Evolutionary conservation across 2,113 vertebrate species (phyloP), one percentile per base, ranked within the genome.

Genomic region (Balaeniceps rex): DNA sequence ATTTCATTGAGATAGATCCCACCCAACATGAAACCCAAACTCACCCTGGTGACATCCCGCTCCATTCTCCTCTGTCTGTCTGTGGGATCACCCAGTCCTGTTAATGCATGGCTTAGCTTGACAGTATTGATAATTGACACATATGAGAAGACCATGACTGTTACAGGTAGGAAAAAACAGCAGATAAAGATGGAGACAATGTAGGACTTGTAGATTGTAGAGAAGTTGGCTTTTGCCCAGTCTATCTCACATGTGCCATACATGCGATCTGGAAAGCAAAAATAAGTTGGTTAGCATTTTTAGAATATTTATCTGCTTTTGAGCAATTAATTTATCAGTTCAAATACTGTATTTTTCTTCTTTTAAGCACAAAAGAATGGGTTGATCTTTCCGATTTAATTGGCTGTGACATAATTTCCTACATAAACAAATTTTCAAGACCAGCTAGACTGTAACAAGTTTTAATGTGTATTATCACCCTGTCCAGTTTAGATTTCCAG

Each of bases 161-260:
- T 86, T 60, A 98, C 98, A 21, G 98, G 98, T 33, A 99, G 86
- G 97, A 99, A 98, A 91, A 99, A 98, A 92, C 98, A 99, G 95
- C 98, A 98, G 97, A 98, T 98, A 65, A 99, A 98, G 97, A 99
- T 98, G 94, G 98, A 98, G 88, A 99, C 51, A 52, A 99, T 98
- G 94, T 98, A 99, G 84, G 98, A 98, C 83, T 99, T 99, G 96
- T 99, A 97, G 95, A 99, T 98, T 42, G 98, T 99, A 77, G 99
- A 99, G 93, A 98, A 99, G 79, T 98, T 99, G 68, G 98, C 99
- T 98, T 99, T 99, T 95, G 98, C 98, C 99, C 99, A 99, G 95
- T 99, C 99, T 90, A 98, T 98, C 95, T 99, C 98, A 96, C 98
- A 99, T 15, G 98, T 99, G 68, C 99, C 98, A 14, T 99, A 99